These are phyloP conservation scores for Mustelus asterias DNA, from an alignment of 2,113 vertebrate species.

Conservation along the genomic window DNA sequence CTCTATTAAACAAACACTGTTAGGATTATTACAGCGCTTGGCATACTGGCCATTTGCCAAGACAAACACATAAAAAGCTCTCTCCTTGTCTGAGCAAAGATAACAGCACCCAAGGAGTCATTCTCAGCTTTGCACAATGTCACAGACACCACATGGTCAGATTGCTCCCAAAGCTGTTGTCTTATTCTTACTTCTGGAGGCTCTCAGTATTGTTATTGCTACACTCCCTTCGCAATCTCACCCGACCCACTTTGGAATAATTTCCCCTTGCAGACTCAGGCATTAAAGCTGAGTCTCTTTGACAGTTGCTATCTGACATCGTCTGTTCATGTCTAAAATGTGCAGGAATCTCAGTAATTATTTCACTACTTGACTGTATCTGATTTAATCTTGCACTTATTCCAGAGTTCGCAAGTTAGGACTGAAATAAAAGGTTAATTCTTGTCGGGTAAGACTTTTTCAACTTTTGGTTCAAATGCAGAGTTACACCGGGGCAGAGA, in stretches of 20 bases:
- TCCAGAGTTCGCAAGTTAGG: background rate
- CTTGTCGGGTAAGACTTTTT: background rate
- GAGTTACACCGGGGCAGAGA: background rate
- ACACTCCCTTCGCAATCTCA: background rate
- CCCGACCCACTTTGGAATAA: background rate
- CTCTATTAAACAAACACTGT: constrained; percentile 8
- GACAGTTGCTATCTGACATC: background rate
- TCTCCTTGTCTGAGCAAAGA: constrained; percentile 10
- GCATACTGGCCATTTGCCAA: background rate
- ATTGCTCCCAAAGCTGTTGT: background rate
- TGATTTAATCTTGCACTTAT: background rate
- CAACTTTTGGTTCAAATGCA: no score
- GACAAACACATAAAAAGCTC: constrained; percentile 6
- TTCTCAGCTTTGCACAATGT: constrained; percentile 28
- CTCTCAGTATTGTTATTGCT: background rate
- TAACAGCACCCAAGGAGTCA: constrained; percentile 25
- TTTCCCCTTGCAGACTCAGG: background rate
- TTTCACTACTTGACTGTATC: background rate
- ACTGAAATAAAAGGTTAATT: background rate
- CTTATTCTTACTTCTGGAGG: background rate
- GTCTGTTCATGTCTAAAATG: background rate
- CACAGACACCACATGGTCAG: constrained; percentile 24
- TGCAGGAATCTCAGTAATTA: background rate
- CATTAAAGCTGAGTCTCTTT: background rate
- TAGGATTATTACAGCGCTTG: background rate